Evolutionary conservation across 2,888 invertebrate species (phyloP).

Genomic region (Sepiola atlantica): DNA sequence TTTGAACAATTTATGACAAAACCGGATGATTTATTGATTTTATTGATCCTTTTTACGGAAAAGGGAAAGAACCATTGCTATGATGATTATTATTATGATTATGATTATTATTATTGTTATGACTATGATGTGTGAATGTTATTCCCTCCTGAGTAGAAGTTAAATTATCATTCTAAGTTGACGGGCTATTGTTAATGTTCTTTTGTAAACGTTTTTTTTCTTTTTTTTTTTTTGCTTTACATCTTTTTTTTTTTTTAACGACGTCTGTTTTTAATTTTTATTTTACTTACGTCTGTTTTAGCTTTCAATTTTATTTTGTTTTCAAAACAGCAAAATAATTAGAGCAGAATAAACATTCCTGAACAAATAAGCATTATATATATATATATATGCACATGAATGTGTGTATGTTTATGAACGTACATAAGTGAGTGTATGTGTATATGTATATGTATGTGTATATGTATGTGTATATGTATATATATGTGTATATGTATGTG

Average conservation of each 20-base stretch:
- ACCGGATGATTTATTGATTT: not conserved
- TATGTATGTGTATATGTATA: not conserved
- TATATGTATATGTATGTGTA: not conserved
- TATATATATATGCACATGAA: not conserved
- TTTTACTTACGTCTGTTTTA: not conserved
- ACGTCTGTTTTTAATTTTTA: not conserved
- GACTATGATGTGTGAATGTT: slow-evolving; percentile 20
- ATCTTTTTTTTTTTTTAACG: too few species aligned
- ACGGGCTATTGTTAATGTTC: not conserved
- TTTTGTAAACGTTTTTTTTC: too few species aligned
- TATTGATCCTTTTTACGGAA: not conserved
- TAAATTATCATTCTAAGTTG: not conserved
- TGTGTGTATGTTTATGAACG: not conserved
- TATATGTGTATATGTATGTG: not conserved
- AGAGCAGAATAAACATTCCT: not conserved
- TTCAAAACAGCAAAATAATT: not conserved
- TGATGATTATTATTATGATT: not conserved
- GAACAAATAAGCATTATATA: not conserved
- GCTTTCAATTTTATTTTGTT: not conserved
- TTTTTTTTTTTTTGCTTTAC: too few species aligned
- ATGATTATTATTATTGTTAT: not conserved
- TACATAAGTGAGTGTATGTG: slow-evolving; percentile 43
- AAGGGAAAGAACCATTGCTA: not conserved
- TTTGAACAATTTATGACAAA: not conserved
- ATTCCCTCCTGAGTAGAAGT: slow-evolving; percentile 4